Evolutionary conservation across 2,113 vertebrate species (phyloP), one percentile per base, ranked within the genome.

Genomic region (Chascanopsetta lugubris): DNA sequence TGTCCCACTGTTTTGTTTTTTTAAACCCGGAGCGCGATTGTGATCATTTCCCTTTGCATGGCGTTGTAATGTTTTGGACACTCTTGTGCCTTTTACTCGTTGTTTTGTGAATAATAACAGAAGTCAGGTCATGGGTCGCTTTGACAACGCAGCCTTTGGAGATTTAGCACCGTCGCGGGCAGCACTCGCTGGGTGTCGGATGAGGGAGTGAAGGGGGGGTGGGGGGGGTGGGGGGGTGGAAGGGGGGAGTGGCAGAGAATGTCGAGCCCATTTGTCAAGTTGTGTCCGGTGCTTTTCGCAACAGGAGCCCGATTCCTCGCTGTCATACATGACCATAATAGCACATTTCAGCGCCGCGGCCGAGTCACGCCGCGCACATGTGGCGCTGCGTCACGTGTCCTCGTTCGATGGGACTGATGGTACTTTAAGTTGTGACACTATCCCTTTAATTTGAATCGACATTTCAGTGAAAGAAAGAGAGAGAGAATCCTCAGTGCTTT

Each of bases 401-500:
- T 70, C 47, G 53, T 25, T 34, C 40, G 25, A 21, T 24, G 61
- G 45, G 60, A 74, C 55, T 60, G 21, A 18, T 58, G 32, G 49
- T 24, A 15, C 45, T 60, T 72, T 46, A 43, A 21, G 43, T 62
- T 34, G 34, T 51, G 66, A 60, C 45, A 40, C 27, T 47, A 76
- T 68, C 79, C 70, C 71, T 24, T 57, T 43, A 72, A 82, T 77
- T 69, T 66, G 77, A 85, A 75, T 17, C 49, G 67, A 75, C 56
- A 64, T 49, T 74, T 80, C 61, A 80, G 48, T 68, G 65, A 57
- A 79, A 79, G 56, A 59, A 71, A 79, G 58, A 80, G 48, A 65
- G 65, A 57, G 77, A 79, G 56, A 59, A 71, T 85, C 75, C 72
- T 79, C 75, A 76, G 89, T 94, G 92, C 93, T 94, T 92, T 92